phyloP scores from a whole-genome alignment of 2,797 vertebrate species.

The Kryptopterus vitreolus region DNA sequence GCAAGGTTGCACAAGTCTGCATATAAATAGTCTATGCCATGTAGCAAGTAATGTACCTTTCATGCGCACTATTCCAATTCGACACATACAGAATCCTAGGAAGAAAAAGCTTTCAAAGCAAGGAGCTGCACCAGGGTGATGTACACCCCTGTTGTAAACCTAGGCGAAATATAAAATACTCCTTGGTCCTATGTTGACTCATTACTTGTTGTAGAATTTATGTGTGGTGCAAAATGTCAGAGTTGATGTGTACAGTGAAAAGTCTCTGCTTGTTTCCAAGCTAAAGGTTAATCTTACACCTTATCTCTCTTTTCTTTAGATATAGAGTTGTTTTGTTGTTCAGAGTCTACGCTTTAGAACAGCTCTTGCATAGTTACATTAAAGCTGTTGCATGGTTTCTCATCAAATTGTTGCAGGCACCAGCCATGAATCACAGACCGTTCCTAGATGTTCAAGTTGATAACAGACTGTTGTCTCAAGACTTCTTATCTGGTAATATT shows the following conservation, averaged over 20 bases:
- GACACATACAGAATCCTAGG: background rate
- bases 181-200: too few relatives aligned
- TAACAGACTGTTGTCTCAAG: slow-evolving; percentile 76
- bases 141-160: too few relatives aligned
- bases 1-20: background rate
- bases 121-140: too few relatives aligned
- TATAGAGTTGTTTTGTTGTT: background rate
- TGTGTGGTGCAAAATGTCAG: too few relatives aligned
- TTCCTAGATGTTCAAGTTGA: slow-evolving; percentile 72
- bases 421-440: slow-evolving; percentile 76
- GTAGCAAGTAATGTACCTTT: slow-evolving; percentile 18
- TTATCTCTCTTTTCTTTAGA: background rate
- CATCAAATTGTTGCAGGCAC: slow-evolving; percentile 63
- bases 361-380: background rate
- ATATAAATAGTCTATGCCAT: slow-evolving; percentile 19
- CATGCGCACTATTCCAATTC: too few relatives aligned
- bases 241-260: too few relatives aligned
- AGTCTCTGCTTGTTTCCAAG: too few relatives aligned
- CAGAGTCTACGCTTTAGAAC: background rate
- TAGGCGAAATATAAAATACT: too few relatives aligned
- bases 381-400: too few relatives aligned
- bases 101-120: background rate
- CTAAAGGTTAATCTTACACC: background rate
- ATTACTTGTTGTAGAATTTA: too few relatives aligned
- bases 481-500: slow-evolving; percentile 82